These are phyloP conservation scores for Drosophila sp. DNA, from an alignment of 1,140 invertebrate genomes.

Conservation along the genomic window DNA sequence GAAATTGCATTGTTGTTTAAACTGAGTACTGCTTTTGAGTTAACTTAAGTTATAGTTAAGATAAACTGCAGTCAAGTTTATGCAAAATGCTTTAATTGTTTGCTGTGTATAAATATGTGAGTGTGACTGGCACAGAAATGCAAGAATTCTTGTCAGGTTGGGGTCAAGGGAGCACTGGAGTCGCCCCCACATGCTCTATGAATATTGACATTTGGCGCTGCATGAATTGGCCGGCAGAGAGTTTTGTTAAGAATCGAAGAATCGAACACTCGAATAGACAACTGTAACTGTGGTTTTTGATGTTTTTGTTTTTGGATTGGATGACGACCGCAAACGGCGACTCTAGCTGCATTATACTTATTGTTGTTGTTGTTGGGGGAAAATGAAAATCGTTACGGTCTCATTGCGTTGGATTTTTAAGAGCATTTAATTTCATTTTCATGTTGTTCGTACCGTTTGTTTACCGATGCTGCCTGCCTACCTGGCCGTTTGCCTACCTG, in stretches of 20 bases:
- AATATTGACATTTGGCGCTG: slow-evolving; percentile 2
- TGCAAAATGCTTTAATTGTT: background rate
- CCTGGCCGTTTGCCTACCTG: background rate
- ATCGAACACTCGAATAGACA: slow-evolving; percentile 6
- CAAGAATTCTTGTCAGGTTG: slow-evolving; percentile 4
- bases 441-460: slow-evolving; percentile 41
- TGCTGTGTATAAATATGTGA: background rate
- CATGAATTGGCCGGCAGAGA: slow-evolving; percentile 1
- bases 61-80: too few relatives aligned
- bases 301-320: background rate
- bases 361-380: slow-evolving; percentile 19
- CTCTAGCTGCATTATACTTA: background rate
- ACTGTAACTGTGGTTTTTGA: slow-evolving; percentile 4
- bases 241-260: slow-evolving; percentile 15
- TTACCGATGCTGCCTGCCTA: slow-evolving; percentile 14
- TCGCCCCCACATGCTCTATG: background rate
- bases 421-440: slow-evolving; percentile 66
- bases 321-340: slow-evolving; percentile 28
- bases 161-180: background rate
- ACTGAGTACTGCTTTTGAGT: too few relatives aligned
- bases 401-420: slow-evolving; percentile 60
- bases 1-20: too few relatives aligned
- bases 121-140: background rate
- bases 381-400: slow-evolving; percentile 61
- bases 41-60: too few relatives aligned